Evolutionary conservation across 2,797 vertebrate species (phyloP), one percentile per base, ranked within the genome.

Genomic region (Thripadectes ignobilis): DNA sequence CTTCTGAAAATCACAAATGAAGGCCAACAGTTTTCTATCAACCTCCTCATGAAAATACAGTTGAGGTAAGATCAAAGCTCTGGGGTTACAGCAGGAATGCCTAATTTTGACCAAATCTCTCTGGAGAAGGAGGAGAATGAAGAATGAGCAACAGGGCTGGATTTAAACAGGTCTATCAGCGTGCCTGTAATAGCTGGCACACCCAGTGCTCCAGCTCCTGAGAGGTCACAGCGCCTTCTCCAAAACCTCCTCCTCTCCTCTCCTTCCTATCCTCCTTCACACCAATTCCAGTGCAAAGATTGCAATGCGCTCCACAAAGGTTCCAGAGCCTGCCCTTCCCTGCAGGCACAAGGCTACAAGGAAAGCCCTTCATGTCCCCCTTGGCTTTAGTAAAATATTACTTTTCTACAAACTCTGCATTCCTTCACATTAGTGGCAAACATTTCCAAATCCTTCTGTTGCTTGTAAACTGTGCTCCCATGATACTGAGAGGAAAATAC

Each of bases 1-100:
- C 96, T 95, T 93, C 81, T 72, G 74, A 55, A 94, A 94, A 87
- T 89, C 93, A 75, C 57, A 86, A 86, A 83, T 83, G 81, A 94
- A 95, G 71, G 62, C 49, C 63, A 92, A 89, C 54, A 65, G 90
- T 95, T 95, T 94, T 89, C 65, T 89, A 41, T 92, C 91, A 87
- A 39, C 45, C 38, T 65, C 14, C 6, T 92, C 54, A n/a, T 43
- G 81, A 86, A 95, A 88, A 67, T 82, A 57, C 18, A 88, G 76
- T 26, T 6, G 41, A 67, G 59, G 69, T 49, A 93, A 85, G 89
- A 96, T 88, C 91, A 95, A 92, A 96, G 82, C 74, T 79, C 63
- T 34, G 45, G 38, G 59, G 73, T 59, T 92, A 46, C 18, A 71
- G 69, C 41, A 76, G 74, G 52, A 80, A 91, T 45, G 55, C 51